These are phyloP conservation scores for Cheiracanthium punctorium DNA, from an alignment of 2,888 invertebrate genomes.

Conservation along the genomic window DNA sequence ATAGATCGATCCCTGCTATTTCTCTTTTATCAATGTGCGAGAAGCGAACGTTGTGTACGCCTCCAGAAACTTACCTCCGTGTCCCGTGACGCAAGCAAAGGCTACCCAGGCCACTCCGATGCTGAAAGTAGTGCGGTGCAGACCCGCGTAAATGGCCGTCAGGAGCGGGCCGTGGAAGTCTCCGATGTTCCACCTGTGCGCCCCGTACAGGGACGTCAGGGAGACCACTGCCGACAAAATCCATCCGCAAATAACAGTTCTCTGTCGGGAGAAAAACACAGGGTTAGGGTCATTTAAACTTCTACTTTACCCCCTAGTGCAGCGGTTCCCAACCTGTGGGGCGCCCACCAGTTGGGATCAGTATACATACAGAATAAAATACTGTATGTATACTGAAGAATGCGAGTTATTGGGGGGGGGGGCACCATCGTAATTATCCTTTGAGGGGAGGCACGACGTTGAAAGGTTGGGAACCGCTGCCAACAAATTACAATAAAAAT, in stretches of 20 bases:
- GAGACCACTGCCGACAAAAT: neutral
- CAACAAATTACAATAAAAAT: no score
- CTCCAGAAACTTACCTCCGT: conserved; percentile 32
- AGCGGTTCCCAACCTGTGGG: no score
- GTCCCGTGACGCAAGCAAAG: conserved; percentile 30
- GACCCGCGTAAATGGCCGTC: conserved; percentile 22
- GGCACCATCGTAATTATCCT: no score
- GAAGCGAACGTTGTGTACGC: neutral
- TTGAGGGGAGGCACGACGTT: no score
- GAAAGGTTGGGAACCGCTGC: no score
- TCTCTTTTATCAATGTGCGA: neutral
- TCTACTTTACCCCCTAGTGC: no score
- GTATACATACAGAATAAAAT: no score
- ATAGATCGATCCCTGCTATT: neutral
- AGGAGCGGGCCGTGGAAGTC: neutral
- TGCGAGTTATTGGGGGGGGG: no score
- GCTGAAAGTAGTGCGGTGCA: conserved; percentile 29
- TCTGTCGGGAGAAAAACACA: neutral
- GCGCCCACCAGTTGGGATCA: no score
- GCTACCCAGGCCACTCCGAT: conserved; percentile 33
- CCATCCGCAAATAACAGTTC: conserved; percentile 18
- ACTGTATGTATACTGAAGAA: no score
- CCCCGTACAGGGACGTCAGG: conserved; percentile 16
- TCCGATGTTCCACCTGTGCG: conserved; percentile 35
- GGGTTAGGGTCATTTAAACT: no score